phyloP scores from a whole-genome alignment of 2,888 invertebrate genomes.

The Scaptomyza flava region DNA sequence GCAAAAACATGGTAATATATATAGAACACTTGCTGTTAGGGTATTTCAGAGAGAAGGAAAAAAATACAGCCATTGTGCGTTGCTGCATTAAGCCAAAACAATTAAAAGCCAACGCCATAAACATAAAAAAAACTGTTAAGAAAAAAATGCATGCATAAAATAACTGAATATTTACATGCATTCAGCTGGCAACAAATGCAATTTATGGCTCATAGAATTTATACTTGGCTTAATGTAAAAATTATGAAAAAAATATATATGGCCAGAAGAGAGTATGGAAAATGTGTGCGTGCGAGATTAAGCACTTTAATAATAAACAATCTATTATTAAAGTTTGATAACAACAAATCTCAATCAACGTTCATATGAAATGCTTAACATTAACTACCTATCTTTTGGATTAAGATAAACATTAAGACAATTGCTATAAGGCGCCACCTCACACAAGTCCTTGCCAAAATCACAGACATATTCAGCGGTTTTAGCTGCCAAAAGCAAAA shows the following conservation, averaged over 20 bases:
- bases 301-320: neutral
- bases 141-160: constrained; percentile 4
- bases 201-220: constrained; percentile 42
- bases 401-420: constrained; percentile 36
- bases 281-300: neutral
- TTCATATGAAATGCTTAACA: neutral
- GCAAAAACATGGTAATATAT: neutral
- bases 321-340: neutral
- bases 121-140: constrained; percentile 15
- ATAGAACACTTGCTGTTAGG: neutral
- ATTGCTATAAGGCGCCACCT: constrained; percentile 52
- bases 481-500: constrained; percentile 2
- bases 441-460: constrained; percentile 1
- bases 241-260: constrained; percentile 18
- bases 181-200: constrained; percentile 56
- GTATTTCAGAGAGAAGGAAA: constrained; percentile 17
- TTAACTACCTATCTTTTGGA: neutral
- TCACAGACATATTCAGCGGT: neutral
- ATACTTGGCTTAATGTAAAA: constrained; percentile 28
- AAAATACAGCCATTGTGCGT: constrained; percentile 16
- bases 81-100: constrained; percentile 49
- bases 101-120: constrained; percentile 53
- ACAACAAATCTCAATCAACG: neutral
- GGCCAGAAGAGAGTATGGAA: constrained; percentile 10
- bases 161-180: constrained; percentile 38